These are phyloP conservation scores for Kuschelorhynchus macadamiae DNA, from an alignment of 2,888 invertebrate genomes.

Conservation along the genomic window DNA sequence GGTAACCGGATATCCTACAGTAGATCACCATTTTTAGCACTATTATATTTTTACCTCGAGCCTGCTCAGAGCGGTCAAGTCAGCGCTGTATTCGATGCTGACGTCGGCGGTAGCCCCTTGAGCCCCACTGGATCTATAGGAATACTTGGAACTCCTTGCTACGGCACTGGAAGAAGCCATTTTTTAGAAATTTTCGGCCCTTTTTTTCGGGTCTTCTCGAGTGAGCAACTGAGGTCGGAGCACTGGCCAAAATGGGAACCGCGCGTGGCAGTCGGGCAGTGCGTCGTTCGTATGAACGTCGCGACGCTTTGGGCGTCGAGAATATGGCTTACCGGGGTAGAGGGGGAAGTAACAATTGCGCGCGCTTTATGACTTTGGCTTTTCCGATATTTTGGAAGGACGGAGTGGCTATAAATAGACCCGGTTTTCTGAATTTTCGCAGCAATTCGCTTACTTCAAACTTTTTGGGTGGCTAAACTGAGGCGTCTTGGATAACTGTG, in stretches of 20 bases:
- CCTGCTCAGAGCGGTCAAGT: constrained; percentile 93
- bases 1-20: constrained; percentile 41
- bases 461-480: constrained; percentile 11
- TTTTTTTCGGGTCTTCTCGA: constrained; percentile 31
- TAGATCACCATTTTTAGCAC: constrained; percentile 45
- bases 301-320: constrained; percentile 64
- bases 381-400: constrained; percentile 61
- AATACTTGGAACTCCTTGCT: constrained; percentile 89
- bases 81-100: constrained; percentile 95
- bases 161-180: constrained; percentile 65
- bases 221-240: constrained; percentile 43
- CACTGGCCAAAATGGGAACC: constrained; percentile 48
- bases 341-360: constrained; percentile 51
- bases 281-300: constrained; percentile 75
- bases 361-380: constrained; percentile 30
- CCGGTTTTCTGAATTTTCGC: constrained; percentile 2
- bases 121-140: constrained; percentile 89
- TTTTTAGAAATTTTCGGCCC: constrained; percentile 54
- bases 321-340: constrained; percentile 59
- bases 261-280: constrained; percentile 71
- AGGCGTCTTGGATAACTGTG: no score
- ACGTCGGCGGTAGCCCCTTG: constrained; percentile 85
- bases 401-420: constrained; percentile 43
- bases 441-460: constrained; percentile 6
- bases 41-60: constrained; percentile 84